Conservation (phyloP, 2,797 vertebrate species). For the Gephyroberyx darwinii region DNA sequence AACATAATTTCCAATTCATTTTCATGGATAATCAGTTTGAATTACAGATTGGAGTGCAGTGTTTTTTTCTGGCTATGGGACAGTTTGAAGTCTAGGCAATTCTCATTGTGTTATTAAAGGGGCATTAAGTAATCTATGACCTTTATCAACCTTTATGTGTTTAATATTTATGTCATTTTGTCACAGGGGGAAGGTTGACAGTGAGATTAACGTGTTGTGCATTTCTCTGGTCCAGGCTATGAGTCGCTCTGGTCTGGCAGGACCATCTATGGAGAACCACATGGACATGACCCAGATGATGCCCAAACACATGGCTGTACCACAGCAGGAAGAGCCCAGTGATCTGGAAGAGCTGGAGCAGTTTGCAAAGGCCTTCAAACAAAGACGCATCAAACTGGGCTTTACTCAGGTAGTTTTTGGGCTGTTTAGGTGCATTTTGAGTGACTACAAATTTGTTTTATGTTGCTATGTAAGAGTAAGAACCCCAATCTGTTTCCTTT, state of each 20-base stretch:
- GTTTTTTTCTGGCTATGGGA: too few species aligned
- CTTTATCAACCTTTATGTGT: too few species aligned
- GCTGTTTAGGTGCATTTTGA: not conserved
- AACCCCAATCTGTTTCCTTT: not conserved
- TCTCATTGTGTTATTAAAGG: too few species aligned
- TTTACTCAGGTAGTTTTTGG: slow-evolving; percentile 90
- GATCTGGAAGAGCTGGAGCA: slow-evolving; percentile 97
- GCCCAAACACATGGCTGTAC: slow-evolving; percentile 86
- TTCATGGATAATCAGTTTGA: too few species aligned
- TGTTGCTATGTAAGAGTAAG: not conserved
- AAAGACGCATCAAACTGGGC: slow-evolving; percentile 96
- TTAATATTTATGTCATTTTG: too few species aligned
- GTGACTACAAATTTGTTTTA: not conserved
- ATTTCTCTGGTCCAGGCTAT: slow-evolving; percentile 79
- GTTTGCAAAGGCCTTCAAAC: slow-evolving; percentile 98
- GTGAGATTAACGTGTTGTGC: not conserved
- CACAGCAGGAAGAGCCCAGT: slow-evolving; percentile 90
- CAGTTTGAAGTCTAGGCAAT: too few species aligned
- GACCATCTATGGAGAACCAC: slow-evolving; percentile 89
- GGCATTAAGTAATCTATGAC: too few species aligned
- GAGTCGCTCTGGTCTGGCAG: slow-evolving; percentile 88
- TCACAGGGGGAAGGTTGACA: too few species aligned
- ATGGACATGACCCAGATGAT: slow-evolving; percentile 92
- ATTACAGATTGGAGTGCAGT: too few species aligned
- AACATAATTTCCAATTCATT: too few species aligned